A percentile compares a stretch with the other conserved stretches of the same genome.
Conservation (phyloP, 2,113 vertebrate species). For the Ophiodon elongatus region DNA sequence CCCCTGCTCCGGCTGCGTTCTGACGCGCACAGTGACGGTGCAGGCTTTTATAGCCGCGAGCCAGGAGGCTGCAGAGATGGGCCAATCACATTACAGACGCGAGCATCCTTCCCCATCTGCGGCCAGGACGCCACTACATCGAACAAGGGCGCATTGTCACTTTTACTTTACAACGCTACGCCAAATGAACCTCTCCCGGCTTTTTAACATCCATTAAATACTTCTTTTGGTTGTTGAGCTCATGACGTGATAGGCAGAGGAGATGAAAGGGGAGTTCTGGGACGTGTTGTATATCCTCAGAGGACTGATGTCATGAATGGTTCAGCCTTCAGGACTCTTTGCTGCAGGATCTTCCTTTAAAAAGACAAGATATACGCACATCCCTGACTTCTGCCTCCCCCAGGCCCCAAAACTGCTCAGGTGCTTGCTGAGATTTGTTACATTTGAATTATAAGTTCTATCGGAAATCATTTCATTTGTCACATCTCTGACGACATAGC, state of each 20-base stretch:
- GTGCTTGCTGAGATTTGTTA: background rate
- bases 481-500: background rate
- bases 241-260: background rate
- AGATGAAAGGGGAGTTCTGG: background rate
- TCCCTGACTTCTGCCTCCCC: background rate
- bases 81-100: constrained; percentile 63
- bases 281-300: background rate
- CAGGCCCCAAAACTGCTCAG: background rate
- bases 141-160: background rate
- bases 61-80: constrained; percentile 48
- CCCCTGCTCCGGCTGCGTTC: constrained; percentile 26
- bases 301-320: constrained; percentile 13
- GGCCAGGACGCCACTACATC: background rate
- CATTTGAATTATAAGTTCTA: no score
- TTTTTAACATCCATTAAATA: background rate
- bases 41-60: constrained; percentile 58
- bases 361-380: constrained; percentile 2
- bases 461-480: background rate
- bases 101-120: constrained; percentile 23
- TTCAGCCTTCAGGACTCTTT: background rate
- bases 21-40: background rate
- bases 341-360: background rate
- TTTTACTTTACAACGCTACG: background rate
- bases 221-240: background rate
- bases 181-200: no score